These are phyloP conservation scores for Meiosimyza platycephala DNA, from an alignment of 2,888 invertebrate species.

Conservation along the genomic window DNA sequence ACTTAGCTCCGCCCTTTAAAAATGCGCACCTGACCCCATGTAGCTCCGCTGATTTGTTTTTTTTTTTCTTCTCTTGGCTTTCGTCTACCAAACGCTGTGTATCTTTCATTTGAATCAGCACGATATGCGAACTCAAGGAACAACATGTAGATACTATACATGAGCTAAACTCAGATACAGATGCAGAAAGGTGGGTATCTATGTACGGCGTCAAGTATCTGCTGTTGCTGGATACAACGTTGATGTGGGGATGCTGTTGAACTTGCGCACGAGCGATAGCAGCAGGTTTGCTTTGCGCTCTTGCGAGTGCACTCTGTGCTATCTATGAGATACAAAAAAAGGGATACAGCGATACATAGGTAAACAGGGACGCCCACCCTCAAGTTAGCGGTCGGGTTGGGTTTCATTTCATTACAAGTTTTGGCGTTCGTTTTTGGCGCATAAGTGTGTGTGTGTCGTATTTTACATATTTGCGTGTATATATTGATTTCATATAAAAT, in stretches of 20 bases:
- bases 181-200: neutral
- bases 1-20: slow-evolving; percentile 31
- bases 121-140: slow-evolving; percentile 23
- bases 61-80: neutral
- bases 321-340: slow-evolving; percentile 23
- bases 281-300: slow-evolving; percentile 34
- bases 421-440: too few relatives aligned
- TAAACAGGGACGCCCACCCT: slow-evolving; percentile 31
- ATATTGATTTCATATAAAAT: too few relatives aligned
- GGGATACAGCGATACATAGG: slow-evolving; percentile 22
- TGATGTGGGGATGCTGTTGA: slow-evolving; percentile 25
- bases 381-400: neutral
- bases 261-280: slow-evolving; percentile 35
- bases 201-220: neutral
- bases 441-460: neutral
- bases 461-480: too few relatives aligned
- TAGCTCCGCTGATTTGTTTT: neutral
- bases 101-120: neutral
- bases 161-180: neutral
- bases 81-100: neutral
- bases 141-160: neutral
- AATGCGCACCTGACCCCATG: slow-evolving; percentile 24
- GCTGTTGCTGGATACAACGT: slow-evolving; percentile 12
- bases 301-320: slow-evolving; percentile 19
- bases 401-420: neutral